Base-by-base conservation (phyloP, 2,888 invertebrate genomes). In the Hypolimnas misippus region DNA sequence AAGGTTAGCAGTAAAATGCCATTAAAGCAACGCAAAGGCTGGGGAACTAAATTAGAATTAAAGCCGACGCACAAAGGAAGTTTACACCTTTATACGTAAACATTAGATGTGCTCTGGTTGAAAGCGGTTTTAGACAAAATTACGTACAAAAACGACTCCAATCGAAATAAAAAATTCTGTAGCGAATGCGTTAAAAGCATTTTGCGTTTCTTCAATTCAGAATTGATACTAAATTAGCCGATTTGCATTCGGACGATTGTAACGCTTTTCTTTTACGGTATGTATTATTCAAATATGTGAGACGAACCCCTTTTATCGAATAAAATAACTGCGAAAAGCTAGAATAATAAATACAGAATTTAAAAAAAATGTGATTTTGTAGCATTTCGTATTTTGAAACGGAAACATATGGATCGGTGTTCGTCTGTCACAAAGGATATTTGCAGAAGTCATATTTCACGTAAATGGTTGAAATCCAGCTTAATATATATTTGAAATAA, bases 191-290 rank as follows among this genome's bases (percentile, higher is more conserved):
- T 67, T 72, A 66, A 72, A 72, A 73, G 70, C 70, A 68, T 71
- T 72, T 65, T 46, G 62, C 55, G 64, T 68, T 71, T 69, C 70
- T 70, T 69, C 63, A 73, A 70, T 70, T 50, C 63, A 55, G 54
- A 67, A 70, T 66, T 57, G 57, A 51, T 31, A 57, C 44, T 38
- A 56, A 62, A 64, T 59, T 55, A 65, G 59, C 59, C 67, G 67
- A 73, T 75, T 75, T 71, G 65, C 71, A 76, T 74, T 73, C 68
- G 72, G 68, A 70, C 70, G 70, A 68, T 58, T 65, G 25, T 59
- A 42, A 53, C 35, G 44, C 33, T 44, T 52, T 42, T 33, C 14
- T 14, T 25, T 6, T 14, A 54, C 14, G 35, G n/a, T 35, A 40
- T 40, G 14, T 7, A 19, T 10, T 17, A 10, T 44, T 19, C 42